Percentiles rank a stretch among this genome's conserved stretches.
Evolutionary conservation across 1,140 invertebrate species (phyloP).

Genomic region (Argopecten irradians): DNA sequence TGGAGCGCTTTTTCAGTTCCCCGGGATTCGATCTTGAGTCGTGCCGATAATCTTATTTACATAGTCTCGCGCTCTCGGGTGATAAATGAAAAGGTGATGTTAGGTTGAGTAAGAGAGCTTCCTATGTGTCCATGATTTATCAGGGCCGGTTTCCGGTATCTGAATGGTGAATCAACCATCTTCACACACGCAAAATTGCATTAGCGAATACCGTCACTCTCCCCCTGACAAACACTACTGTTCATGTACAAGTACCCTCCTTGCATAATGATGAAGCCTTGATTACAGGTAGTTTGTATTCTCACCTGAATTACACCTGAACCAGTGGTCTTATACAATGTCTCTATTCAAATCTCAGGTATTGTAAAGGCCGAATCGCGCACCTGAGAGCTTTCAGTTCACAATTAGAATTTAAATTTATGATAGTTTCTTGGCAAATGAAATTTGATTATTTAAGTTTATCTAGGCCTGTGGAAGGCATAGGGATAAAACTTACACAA

Average conservation of each 20-base stretch:
- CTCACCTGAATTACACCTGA: background rate
- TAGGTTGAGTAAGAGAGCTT: conserved; percentile 21
- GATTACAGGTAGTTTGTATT: conserved; percentile 22
- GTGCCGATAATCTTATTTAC: conserved; percentile 4
- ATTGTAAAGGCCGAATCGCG: conserved; percentile 5
- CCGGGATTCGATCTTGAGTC: conserved; percentile 14
- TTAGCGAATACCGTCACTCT: background rate
- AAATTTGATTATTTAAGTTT: conserved; percentile 24
- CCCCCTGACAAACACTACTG: background rate
- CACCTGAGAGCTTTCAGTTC: conserved; percentile 7
- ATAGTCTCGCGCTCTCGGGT: background rate
- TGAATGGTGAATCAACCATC: background rate
- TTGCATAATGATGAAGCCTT: conserved; percentile 16
- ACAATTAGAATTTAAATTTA: conserved; percentile 19
- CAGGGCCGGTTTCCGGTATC: conserved; percentile 3
- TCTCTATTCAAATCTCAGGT: conserved; percentile 6
- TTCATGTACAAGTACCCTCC: background rate
- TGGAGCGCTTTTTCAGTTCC: conserved; percentile 19
- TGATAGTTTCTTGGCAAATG: conserved; percentile 21
- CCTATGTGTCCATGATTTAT: background rate
- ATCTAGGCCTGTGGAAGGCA: background rate
- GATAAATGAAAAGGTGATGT: conserved; percentile 11
- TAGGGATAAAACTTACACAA: background rate
- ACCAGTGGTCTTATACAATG: conserved; percentile 2
- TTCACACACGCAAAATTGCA: background rate